Evolutionary conservation across 2,888 invertebrate species (phyloP), one percentile per base, ranked within the genome.

Genomic region (Drosophila setosimentum): DNA sequence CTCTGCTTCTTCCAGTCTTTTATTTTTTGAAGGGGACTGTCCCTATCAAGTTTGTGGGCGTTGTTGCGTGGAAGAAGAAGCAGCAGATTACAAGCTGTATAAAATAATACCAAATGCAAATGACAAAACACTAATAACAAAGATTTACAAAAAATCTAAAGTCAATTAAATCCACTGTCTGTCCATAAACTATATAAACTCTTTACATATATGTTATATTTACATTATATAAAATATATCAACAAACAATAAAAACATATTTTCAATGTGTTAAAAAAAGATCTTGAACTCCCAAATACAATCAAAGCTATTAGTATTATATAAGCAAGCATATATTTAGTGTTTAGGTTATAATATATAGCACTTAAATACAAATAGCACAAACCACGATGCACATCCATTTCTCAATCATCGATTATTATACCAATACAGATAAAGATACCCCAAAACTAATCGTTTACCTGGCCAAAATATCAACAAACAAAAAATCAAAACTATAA

Each of bases 41-140:
- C 66, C 61, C 30, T 29, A 10, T 45, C 48, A 59, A 79, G 54
- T 51, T 49, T 68, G 88, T 87, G 71, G 86, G 86, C 83, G 83
- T 85, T 63, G 54, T 73, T 82, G 21, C 37, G 13, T 29, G 18
- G 35, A 33, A 58, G 37, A 62, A 51, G 58, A 32, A 16, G 53
- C 16, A 53, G 21, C 18, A 30, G 54, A 30, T 29, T 10, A 29
- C 33, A 33, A 63, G 45, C 57, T n/a, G 55, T n/a, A 53, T 60
- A 33, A 35, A 71, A 71, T 51, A 71, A 60, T 71, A 71, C 71
- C 59, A 21, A 63, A 74, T 76, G 68, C n/a, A 49, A 55, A 32
- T 51, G 32, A 13, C 8, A 24, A 50, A 68, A n/a, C 24, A 67
- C 1, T n/a, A 18, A 18, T 16, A 21, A n/a, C 21, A 29, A 51